Conservation (phyloP, 2,113 vertebrate genomes). For the Salvelinus alpinus region DNA sequence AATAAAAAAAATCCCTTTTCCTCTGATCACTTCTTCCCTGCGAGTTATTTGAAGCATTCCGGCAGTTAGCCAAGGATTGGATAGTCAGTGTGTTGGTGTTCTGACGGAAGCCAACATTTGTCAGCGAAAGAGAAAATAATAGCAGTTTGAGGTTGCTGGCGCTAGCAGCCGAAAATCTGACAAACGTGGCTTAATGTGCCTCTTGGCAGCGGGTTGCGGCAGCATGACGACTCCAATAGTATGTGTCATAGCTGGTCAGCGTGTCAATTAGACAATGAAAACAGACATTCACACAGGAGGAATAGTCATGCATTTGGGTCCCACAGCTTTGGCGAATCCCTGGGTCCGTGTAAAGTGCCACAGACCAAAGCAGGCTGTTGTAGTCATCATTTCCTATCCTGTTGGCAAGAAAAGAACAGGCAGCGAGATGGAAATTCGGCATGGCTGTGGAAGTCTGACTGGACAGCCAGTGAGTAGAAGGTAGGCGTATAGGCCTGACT, state of each 20-base stretch:
- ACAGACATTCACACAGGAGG: constrained; percentile 33
- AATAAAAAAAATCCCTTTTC: no score
- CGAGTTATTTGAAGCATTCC: not conserved
- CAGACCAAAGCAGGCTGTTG: no score
- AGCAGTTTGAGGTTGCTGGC: not conserved
- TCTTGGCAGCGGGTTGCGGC: constrained; percentile 43
- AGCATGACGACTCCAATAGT: constrained; percentile 33
- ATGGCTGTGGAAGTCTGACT: not conserved
- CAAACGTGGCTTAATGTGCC: constrained; percentile 44
- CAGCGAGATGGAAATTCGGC: not conserved
- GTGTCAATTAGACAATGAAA: constrained; percentile 58
- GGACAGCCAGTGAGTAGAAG: not conserved
- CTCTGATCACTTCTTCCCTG: not conserved
- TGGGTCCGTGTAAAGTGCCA: no score
- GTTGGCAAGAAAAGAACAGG: not conserved
- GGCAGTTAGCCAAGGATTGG: no score
- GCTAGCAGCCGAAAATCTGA: constrained; percentile 28
- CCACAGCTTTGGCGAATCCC: no score
- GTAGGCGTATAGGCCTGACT: no score
- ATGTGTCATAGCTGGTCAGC: constrained; percentile 56
- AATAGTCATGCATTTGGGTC: no score
- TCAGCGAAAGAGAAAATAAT: not conserved
- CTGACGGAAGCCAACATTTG: not conserved
- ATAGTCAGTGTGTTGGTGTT: not conserved
- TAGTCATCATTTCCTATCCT: not conserved